Evolutionary conservation across 2,888 invertebrate genomes (phyloP), one percentile per base, ranked within the genome.

Genomic region (Eueremaeus valkanovi): DNA sequence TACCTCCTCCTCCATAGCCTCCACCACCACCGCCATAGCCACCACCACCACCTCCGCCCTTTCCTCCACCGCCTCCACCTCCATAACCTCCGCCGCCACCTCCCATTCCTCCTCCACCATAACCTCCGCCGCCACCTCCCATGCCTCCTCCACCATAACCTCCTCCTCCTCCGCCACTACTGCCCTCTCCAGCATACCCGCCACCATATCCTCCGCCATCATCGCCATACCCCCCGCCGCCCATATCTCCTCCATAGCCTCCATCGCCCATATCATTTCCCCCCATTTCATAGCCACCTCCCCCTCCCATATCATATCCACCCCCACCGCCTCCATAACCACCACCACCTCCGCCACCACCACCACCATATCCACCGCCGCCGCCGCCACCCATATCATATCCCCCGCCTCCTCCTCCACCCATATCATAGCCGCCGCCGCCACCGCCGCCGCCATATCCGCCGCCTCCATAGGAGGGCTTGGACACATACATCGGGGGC

Each of bases 361-460:
- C 5, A 13, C 58, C 27, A 27, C 27, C 58, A 8, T 16, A 3
- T 21, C 58, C 58, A 24, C 8, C 6, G 5, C 58, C 66, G 2
- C 66, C 66, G 0, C n/a, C n/a, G n/a, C 21, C 63, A 13, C n/a
- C 33, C 66, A 66, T 66, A 36, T n/a, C 36, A 66, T 66, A 36
- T 5, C 36, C 36, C 5, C 66, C 66, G 3, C 66, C 66, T 33
- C 58, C 51, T n/a, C 21, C 18, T 51, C n/a, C 18, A 21, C 51
- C 51, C 51, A 51, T 51, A 18, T 51, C 51, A n/a, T 51, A 51
- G 21, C 51, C 36, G 11, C 36, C 36, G 5, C 36, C 36, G 11
- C 36, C 51, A n/a, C 51, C 51, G 18, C 51, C 51, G 51, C 51
- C 51, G 18, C 51, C 51, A 2, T 1, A 3, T 51, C 51, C 51